Evolutionary conservation across 2,797 vertebrate species (phyloP), one percentile per base, ranked within the genome.

Genomic region (Hippoglossus hippoglossus): DNA sequence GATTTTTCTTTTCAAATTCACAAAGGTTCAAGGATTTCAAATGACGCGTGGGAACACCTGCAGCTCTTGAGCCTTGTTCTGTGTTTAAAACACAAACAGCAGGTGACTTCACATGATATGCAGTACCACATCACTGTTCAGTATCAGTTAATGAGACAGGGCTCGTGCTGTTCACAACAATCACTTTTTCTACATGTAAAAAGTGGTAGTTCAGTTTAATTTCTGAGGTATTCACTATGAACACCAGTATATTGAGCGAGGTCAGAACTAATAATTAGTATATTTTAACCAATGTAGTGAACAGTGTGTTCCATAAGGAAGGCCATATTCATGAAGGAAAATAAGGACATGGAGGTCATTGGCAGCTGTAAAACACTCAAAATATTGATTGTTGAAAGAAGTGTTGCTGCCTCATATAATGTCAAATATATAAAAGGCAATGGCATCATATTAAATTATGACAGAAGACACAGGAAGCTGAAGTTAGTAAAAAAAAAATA

Each of bases 401-500:
- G 47, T 22, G 21, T 46, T 46, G 18, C 18, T 19, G 4, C 44
- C 44, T 46, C 18, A 46, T 19, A 46, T 46, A 2, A 46, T 46
- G 44, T 16, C 44, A 16, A 46, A 10, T 51, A 13, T 24, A 51
- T 51, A 46, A 46, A 46, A 46, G 44, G 4, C 5, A 49, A 53
- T 61, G 0, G 1, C 34, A 34, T 36, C 41, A 46, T 46, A 6
- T 46, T 7, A 7, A 16, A 10, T 47, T 56, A 4, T 39, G 12
- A 39, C 36, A 39, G 36, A 39, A 39, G 22, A 57, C 12, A 47
- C 25, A n/a, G 57, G 53, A 1, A 19, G 51, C 60, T 59, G 22
- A 19, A 3, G 19, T 44, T 34, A 22, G 41, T 74, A 50, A 58
- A 59, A 73, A 58, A 73, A 24, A 31, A 26, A 6, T 25, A 8